These are phyloP conservation scores for Sitta carolinensis DNA, from an alignment of 2,797 vertebrate genomes.

Conservation along the genomic window DNA sequence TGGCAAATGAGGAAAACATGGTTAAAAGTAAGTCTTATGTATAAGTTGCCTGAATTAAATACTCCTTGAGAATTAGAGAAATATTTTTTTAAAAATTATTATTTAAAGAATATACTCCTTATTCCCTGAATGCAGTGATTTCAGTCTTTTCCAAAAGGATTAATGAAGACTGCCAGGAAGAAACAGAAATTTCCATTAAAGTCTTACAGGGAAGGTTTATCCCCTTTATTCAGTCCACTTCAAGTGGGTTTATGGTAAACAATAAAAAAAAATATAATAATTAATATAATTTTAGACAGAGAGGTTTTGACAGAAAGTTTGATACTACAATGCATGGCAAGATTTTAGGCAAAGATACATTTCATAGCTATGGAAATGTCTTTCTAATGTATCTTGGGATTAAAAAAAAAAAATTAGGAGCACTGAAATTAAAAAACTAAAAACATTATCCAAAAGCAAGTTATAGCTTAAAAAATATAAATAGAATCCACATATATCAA, in stretches of 20 bases:
- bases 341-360: not conserved
- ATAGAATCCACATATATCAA: not conserved
- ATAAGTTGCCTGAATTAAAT: not conserved
- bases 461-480: not conserved
- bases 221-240: not conserved
- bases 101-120: not conserved
- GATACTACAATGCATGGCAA: not conserved
- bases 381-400: not conserved
- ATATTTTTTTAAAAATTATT: not conserved
- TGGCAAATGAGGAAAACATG: not conserved
- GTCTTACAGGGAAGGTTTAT: not conserved
- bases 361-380: not conserved
- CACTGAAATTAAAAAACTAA: not conserved
- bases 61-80: not conserved
- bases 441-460: not conserved
- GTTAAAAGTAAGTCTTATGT: not conserved
- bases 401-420: not conserved
- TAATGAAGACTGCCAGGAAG: not conserved
- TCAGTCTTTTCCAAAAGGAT: not conserved
- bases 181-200: conserved; percentile 30
- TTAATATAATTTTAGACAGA: not conserved
- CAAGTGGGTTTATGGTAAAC: not conserved
- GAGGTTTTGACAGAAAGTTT: conserved; percentile 35
- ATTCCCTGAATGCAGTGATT: not conserved
- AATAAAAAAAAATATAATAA: not conserved